These are phyloP conservation scores for Catagonus wagneri DNA, from an alignment of 2,113 vertebrate genomes.

Conservation along the genomic window DNA sequence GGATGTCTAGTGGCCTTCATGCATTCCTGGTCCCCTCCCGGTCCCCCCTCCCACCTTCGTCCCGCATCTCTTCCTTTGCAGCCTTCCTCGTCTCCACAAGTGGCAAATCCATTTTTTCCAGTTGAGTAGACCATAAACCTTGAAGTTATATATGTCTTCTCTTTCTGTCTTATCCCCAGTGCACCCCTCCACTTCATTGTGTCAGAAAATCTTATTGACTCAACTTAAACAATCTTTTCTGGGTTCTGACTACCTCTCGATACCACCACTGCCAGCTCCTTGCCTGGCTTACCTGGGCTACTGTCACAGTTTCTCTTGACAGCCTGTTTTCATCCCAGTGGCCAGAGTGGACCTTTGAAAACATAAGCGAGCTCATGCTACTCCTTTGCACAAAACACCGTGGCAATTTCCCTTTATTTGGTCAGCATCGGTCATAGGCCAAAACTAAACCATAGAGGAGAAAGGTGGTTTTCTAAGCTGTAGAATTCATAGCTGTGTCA, in stretches of 20 bases:
- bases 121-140: neutral
- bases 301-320: neutral
- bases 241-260: neutral
- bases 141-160: neutral
- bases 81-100: neutral
- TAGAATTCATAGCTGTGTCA: neutral
- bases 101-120: neutral
- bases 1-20: neutral
- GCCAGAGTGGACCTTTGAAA: neutral
- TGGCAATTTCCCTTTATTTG: neutral
- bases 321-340: neutral
- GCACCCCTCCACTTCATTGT: rapidly evolving
- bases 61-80: rapidly evolving
- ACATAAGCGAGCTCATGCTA: neutral
- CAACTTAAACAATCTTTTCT: neutral
- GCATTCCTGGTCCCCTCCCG: neutral
- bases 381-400: neutral
- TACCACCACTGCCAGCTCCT: rapidly evolving
- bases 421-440: neutral
- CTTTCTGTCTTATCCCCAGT: neutral
- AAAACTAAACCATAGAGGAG: neutral
- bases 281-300: neutral
- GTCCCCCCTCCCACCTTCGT: too few relatives aligned
- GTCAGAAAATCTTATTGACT: neutral
- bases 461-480: neutral